Evolutionary conservation across 2,797 vertebrate species (phyloP).

Genomic region (Arctocebus calabarensis): DNA sequence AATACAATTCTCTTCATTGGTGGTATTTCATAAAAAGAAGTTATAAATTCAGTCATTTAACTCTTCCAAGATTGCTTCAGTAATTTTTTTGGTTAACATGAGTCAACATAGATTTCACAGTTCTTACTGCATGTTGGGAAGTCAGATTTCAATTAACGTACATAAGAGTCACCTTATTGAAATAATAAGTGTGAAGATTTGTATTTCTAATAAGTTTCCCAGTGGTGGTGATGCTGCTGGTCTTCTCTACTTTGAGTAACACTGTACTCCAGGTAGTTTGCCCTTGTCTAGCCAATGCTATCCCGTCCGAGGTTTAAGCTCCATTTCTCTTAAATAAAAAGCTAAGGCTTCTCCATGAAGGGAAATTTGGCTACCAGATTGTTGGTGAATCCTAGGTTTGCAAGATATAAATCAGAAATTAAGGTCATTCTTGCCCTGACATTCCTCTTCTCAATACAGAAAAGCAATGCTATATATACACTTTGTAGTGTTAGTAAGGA

Average conservation of each 20-base stretch:
- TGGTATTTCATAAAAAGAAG: not conserved
- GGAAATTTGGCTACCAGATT: not conserved
- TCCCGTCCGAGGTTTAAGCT: not conserved
- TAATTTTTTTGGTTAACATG: constrained; percentile 18
- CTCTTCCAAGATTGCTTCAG: not conserved
- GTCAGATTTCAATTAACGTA: not conserved
- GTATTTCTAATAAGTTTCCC: not conserved
- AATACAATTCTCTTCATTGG: not conserved
- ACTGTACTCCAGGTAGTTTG: not conserved
- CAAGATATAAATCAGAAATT: not conserved
- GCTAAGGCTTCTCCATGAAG: not conserved
- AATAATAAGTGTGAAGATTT: not conserved
- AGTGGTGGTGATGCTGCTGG: not conserved
- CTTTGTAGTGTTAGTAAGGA: not conserved
- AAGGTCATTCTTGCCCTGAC: not conserved
- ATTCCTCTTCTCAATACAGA: not conserved
- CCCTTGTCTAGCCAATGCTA: not conserved
- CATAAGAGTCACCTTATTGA: not conserved
- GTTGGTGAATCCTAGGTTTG: not conserved
- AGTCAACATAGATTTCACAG: not conserved
- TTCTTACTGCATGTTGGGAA: not conserved
- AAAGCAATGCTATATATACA: not conserved
- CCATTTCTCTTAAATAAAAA: not conserved
- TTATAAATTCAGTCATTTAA: not conserved
- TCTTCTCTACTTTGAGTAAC: not conserved